Evolutionary conservation across 2,888 invertebrate genomes (phyloP).

Genomic region (Yponomeuta malinellus): DNA sequence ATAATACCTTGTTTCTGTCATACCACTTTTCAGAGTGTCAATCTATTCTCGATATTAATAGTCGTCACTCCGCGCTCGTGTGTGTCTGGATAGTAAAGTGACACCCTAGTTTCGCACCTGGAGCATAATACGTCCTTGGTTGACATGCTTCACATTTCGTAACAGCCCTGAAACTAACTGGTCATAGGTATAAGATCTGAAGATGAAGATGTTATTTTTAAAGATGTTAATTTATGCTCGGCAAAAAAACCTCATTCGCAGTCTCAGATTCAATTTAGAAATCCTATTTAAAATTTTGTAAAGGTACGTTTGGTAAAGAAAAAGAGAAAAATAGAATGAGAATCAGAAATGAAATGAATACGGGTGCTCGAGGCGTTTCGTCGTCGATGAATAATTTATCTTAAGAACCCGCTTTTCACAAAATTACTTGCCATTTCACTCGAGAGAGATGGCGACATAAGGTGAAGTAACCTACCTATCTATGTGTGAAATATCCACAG

Average conservation of each 20-base stretch:
- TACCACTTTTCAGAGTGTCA: no score
- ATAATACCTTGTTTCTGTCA: no score
- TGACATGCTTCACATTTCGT: no score
- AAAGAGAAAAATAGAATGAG: constrained; percentile 65
- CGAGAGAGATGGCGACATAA: constrained; percentile 47
- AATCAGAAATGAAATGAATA: constrained; percentile 75
- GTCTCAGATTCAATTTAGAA: constrained; percentile 49
- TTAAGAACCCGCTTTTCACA: constrained; percentile 66
- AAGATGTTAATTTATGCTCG: no score
- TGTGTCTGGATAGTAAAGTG: no score
- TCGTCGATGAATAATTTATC: constrained; percentile 75
- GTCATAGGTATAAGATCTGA: no score
- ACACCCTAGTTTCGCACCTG: no score
- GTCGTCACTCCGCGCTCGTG: no score
- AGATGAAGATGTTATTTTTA: no score
- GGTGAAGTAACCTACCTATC: background rate
- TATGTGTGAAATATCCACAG: background rate
- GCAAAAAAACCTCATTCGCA: constrained; percentile 8
- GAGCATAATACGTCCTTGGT: no score
- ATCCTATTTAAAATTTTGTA: constrained; percentile 71
- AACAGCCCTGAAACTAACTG: no score
- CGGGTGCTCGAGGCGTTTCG: constrained; percentile 69
- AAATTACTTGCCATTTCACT: constrained; percentile 71
- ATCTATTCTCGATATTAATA: no score
- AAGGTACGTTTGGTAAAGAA: constrained; percentile 63